Conservation (phyloP, 1,140 invertebrate genomes). For the Mactra quadrangularis region DNA sequence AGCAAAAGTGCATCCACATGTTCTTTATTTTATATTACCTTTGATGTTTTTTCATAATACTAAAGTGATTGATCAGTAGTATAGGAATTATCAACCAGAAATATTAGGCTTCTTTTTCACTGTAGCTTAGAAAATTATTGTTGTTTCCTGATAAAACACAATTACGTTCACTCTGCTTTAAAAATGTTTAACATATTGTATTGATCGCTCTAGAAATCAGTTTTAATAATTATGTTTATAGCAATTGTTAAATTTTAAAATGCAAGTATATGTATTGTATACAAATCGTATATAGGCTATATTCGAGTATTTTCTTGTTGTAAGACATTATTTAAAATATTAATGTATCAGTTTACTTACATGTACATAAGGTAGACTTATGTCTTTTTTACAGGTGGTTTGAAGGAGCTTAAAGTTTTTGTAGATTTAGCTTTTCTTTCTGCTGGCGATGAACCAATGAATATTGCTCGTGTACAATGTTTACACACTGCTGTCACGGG, state of each 20-base stretch:
- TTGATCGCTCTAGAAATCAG: too few species aligned
- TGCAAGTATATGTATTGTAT: neutral
- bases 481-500: constrained; percentile 77
- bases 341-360: neutral
- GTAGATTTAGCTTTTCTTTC: constrained; percentile 81
- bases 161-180: too few species aligned
- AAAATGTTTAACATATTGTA: too few species aligned
- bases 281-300: neutral
- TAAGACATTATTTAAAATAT: neutral
- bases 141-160: too few species aligned
- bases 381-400: constrained; percentile 56
- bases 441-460: constrained; percentile 77
- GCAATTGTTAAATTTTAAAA: neutral
- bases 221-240: too few species aligned
- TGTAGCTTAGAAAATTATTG: too few species aligned
- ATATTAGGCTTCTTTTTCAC: too few species aligned
- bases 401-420: constrained; percentile 80
- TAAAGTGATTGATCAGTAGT: too few species aligned
- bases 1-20: neutral
- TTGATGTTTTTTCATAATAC: too few species aligned
- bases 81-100: too few species aligned
- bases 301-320: neutral
- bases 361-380: neutral
- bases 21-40: neutral
- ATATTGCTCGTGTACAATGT: constrained; percentile 74